A percentile compares a stretch with the other conserved stretches of the same genome.
These are phyloP conservation scores for Lumbricus terrestris DNA, from an alignment of 2,888 invertebrate genomes.

Conservation along the genomic window DNA sequence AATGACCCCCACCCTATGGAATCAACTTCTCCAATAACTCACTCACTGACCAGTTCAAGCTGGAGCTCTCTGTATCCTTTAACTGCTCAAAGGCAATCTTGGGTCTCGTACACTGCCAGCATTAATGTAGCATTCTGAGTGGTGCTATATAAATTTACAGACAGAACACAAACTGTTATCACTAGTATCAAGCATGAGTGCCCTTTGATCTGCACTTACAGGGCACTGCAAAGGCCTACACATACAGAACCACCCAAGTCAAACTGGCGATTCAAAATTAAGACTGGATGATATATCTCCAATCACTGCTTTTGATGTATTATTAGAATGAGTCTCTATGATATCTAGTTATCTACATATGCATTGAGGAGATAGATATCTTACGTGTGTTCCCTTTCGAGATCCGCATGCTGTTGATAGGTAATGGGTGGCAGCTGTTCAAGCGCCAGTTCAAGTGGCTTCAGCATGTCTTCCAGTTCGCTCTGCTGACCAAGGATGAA, in stretches of 20 bases:
- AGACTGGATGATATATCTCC: not conserved
- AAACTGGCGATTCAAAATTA: not conserved
- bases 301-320: not conserved
- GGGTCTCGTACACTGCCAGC: too few relatives aligned
- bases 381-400: constrained; percentile 84
- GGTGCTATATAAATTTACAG: too few relatives aligned
- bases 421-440: constrained; percentile 55
- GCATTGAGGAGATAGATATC: constrained; percentile 15
- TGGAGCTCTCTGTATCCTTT: too few relatives aligned
- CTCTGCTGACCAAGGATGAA: constrained; percentile 88
- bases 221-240: not conserved
- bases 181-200: not conserved
- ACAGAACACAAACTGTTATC: too few relatives aligned
- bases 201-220: not conserved
- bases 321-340: not conserved
- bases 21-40: too few relatives aligned
- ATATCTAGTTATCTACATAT: not conserved
- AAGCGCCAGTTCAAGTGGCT: constrained; percentile 75
- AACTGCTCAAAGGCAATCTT: too few relatives aligned
- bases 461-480: constrained; percentile 82
- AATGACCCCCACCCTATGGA: too few relatives aligned
- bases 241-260: not conserved
- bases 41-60: too few relatives aligned
- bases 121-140: too few relatives aligned
- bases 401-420: constrained; percentile 67